These are phyloP conservation scores for Ifrita kowaldi DNA, from an alignment of 2,113 vertebrate species.

Conservation along the genomic window DNA sequence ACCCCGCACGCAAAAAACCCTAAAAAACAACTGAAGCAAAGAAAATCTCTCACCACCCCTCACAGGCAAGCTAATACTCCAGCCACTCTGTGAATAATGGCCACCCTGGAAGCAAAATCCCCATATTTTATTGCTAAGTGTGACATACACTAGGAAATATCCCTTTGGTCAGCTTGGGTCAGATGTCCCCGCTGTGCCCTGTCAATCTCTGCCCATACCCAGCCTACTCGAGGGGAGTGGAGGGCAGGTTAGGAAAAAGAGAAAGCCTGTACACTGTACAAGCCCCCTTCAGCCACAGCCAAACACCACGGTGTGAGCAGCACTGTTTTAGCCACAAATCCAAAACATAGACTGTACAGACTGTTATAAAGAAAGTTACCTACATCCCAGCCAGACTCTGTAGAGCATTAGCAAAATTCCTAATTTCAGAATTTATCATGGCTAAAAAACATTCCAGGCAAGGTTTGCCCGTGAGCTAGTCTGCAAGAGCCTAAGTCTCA, in stretches of 20 bases:
- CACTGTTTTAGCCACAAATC: background rate
- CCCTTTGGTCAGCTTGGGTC: background rate
- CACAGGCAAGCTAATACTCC: background rate
- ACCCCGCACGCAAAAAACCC: fast-evolving
- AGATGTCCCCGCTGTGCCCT: background rate
- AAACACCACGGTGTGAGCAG: fast-evolving
- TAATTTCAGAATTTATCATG: background rate
- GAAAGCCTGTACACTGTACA: background rate
- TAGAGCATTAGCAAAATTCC: background rate
- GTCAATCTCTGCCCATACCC: background rate
- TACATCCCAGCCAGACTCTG: background rate
- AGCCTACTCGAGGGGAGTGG: background rate
- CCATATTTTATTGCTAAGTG: background rate
- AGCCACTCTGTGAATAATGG: background rate
- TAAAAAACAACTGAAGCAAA: background rate
- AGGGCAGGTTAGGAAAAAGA: background rate
- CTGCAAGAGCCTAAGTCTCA: background rate
- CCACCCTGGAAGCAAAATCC: background rate
- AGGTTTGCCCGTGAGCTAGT: background rate
- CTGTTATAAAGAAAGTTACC: background rate
- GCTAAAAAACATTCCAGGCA: background rate
- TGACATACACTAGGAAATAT: background rate
- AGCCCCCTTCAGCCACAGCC: background rate
- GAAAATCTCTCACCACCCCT: background rate
- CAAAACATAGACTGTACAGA: background rate